Percentiles rank a stretch among this genome's conserved stretches.
Conservation (phyloP, 2,113 vertebrate species). For the Apistogramma diplotaenia region DNA sequence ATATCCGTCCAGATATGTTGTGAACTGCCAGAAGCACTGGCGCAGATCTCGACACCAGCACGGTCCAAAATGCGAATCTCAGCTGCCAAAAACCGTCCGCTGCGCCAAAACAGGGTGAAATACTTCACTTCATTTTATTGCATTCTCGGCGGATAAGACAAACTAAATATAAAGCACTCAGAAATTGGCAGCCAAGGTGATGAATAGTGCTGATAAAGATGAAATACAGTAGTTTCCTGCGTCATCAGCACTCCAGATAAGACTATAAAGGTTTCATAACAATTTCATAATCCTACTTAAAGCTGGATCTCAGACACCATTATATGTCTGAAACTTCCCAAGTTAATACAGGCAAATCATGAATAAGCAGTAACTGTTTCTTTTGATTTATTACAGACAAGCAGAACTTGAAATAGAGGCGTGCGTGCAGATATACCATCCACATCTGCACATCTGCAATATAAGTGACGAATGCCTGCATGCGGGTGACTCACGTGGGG, state of each 20-base stretch:
- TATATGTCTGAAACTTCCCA: neutral
- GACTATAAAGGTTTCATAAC: neutral
- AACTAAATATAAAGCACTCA: slow-evolving; percentile 1
- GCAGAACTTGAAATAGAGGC: neutral
- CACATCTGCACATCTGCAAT: neutral
- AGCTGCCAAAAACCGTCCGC: neutral
- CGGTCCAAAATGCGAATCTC: slow-evolving; percentile 32
- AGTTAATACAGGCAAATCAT: neutral
- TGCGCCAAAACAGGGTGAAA: slow-evolving; percentile 21
- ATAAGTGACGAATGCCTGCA: neutral
- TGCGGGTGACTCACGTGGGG: neutral
- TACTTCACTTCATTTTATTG: slow-evolving; percentile 15
- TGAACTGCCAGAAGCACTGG: slow-evolving; percentile 50
- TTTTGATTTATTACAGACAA: neutral
- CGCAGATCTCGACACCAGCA: neutral
- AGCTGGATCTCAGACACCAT: neutral
- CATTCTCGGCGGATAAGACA: neutral
- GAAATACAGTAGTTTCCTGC: neutral
- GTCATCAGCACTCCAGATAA: neutral
- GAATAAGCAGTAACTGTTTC: neutral
- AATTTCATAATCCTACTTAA: neutral
- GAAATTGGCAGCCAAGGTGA: neutral
- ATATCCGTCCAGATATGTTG: neutral
- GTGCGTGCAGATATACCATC: neutral
- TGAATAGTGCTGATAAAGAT: slow-evolving; percentile 16